These are phyloP conservation scores for Saccostrea cuccullata DNA, from an alignment of 1,140 invertebrate species.

Conservation along the genomic window DNA sequence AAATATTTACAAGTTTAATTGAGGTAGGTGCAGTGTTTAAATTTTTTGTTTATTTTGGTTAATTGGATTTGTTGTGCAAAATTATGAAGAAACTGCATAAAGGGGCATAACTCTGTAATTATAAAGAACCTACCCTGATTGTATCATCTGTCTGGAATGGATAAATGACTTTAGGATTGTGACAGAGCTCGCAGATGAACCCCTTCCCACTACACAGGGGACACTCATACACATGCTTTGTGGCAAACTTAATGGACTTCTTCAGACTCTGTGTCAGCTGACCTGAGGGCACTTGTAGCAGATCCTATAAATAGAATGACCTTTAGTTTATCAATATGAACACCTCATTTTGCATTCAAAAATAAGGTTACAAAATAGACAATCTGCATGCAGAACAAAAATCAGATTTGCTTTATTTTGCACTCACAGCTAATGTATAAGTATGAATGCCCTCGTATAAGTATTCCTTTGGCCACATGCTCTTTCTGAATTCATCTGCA, in stretches of 20 bases:
- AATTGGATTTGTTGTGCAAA: no score
- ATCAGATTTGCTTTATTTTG: neutral
- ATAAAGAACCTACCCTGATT: conserved; percentile 83
- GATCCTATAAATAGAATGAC: conserved; percentile 81
- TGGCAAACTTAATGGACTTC: conserved; percentile 89
- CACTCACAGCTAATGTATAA: conserved; percentile 86
- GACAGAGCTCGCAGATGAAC: conserved; percentile 96
- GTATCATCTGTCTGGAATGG: conserved; percentile 94
- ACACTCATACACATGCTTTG: conserved; percentile 90
- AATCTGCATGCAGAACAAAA: no score
- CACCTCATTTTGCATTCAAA: neutral
- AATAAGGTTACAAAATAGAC: neutral
- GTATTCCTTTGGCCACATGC: conserved; percentile 91
- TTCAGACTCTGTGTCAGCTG: conserved; percentile 86
- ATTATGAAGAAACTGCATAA: neutral
- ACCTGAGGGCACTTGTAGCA: conserved; percentile 88
- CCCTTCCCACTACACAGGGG: conserved; percentile 93
- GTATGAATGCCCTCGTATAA: conserved; percentile 94
- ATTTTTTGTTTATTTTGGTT: no score
- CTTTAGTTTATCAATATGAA: neutral
- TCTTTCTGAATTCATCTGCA: conserved; percentile 89
- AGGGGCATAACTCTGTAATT: conserved; percentile 5
- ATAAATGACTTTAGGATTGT: conserved; percentile 91
- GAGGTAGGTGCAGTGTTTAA: no score
- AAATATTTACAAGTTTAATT: no score